Evolutionary conservation across 2,888 invertebrate genomes (phyloP).

Genomic region (Pristionchus mayeri): DNA sequence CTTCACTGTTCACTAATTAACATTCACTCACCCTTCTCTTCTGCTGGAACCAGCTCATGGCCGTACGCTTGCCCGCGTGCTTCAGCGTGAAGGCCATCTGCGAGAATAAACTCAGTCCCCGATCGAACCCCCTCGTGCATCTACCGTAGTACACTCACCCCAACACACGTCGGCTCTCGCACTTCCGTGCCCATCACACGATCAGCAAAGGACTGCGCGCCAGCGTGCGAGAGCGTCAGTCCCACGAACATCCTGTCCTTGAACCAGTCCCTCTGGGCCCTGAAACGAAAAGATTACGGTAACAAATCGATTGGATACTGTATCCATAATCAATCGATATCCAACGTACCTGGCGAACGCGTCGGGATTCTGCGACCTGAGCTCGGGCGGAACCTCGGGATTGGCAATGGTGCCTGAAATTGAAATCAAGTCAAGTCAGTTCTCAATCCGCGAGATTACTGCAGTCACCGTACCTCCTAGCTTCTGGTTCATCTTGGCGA

Average conservation of each 20-base stretch:
- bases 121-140: not conserved
- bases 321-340: not conserved
- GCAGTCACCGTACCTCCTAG: constrained; percentile 7
- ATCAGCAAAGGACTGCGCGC: constrained; percentile 54
- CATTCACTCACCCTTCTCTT: constrained; percentile 25
- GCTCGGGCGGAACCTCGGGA: constrained; percentile 19
- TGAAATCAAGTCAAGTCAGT: not conserved
- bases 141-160: constrained; percentile 50
- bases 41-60: constrained; percentile 50
- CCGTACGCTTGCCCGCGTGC: not conserved
- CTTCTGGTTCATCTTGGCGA: constrained; percentile 45
- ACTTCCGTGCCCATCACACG: constrained; percentile 49
- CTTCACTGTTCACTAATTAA: no score
- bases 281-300: not conserved
- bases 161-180: constrained; percentile 60
- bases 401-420: not conserved
- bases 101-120: not conserved
- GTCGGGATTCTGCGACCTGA: not conserved
- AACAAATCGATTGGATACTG: not conserved
- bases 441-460: not conserved
- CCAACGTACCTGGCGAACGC: not conserved
- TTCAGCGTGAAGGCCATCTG: constrained; percentile 50
- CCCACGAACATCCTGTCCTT: constrained; percentile 54
- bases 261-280: constrained; percentile 41
- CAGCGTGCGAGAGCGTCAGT: constrained; percentile 58